Base-by-base conservation (phyloP, 2,113 vertebrate genomes). In the Phainopepla nitens region DNA sequence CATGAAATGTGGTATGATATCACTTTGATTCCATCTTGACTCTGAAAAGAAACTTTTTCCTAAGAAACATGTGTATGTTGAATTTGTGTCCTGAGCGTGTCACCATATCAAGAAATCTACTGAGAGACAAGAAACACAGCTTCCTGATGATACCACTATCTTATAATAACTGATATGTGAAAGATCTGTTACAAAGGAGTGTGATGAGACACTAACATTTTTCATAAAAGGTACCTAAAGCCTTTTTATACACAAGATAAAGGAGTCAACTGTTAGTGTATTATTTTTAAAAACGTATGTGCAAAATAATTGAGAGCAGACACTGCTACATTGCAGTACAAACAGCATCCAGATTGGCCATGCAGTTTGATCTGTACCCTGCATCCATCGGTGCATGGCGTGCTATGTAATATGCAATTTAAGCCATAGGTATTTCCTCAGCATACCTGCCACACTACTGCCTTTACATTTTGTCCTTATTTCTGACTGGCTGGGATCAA, bases 1-100 rank as follows among this genome's bases (percentile, higher is more conserved):
- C 31, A 70, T 83, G 73, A 93, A 92, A 80, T 82, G 50, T 49
- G 58, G 65, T 73, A 36, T 90, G 87, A 91, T 93, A 92, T 80
- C 91, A 69, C 83, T 96, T 95, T 89, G 78, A 83, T 73, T 96
- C 89, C 93, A 77, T 90, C 79, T 95, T 94, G 51, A 87, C 64
- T 93, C 84, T 61, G 81, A 90, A 79, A 53, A 93, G 77, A 71
- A 96, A 91, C 50, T 82, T 96, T 89, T 94, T 84, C 42, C 28
- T 83, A 39, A 58, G 33, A 82, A 90, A 76, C 9, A 56, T 7
- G 21, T 88, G 27, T 12, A 20, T 72, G 54, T 36, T 69, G 51
- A 92, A 51, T 18, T 77, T 42, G 4, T 80, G 35, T 81, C 85
- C 79, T 89, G 42, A 86, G 25, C 6, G 0, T 24, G 72, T 56